Base-by-base conservation (phyloP, 2,113 vertebrate genomes). In the Microtus montanus region DNA sequence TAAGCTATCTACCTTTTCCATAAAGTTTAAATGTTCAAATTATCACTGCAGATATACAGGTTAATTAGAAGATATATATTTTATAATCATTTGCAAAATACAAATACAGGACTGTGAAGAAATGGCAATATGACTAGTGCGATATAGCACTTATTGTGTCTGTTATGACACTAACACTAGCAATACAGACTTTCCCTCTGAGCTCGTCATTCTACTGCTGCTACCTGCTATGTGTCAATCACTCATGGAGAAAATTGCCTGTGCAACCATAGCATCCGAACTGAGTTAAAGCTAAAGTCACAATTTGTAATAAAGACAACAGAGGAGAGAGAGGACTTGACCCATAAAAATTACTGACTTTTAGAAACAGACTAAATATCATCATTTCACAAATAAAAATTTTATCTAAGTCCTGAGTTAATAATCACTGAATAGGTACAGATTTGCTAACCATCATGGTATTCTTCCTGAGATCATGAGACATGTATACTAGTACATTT, bases 21-120 rank as follows among this genome's bases (percentile, higher is more conserved):
- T 87, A 20, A 44, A 80, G 22, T 58, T 2, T 61, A 10, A 91
- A 17, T 20, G 80, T 89, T 75, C 24, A 91, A 70, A 89, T 26
- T 91, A 66, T 82, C 74, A 80, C 3, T 89, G 6, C 15, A 61
- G 5, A 19, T 20, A 82, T 82, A 17, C 47, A 58, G 2, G 22
- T 64, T 74, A 86, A 71, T 87, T 91, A 33, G 3, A 64, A 19
- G 8, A 93, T 58, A 41, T 38, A 52, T 24, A 85, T 11, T 24
- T 54, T 91, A 9, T 22, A 85, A 80, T 70, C 66, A 75, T 75
- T 93, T 91, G 88, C 74, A 88, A 87, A 91, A 73, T 63, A n/a
- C 15, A 91, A 84, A 78, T 90, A 0, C 87, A 87, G 2, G 64
- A 54, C 80, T 87, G 33, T 30, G 11, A 78, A 14, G 20, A 38